Base-by-base conservation (phyloP, 1,140 invertebrate species). In the Cataglyphis hispanica region DNA sequence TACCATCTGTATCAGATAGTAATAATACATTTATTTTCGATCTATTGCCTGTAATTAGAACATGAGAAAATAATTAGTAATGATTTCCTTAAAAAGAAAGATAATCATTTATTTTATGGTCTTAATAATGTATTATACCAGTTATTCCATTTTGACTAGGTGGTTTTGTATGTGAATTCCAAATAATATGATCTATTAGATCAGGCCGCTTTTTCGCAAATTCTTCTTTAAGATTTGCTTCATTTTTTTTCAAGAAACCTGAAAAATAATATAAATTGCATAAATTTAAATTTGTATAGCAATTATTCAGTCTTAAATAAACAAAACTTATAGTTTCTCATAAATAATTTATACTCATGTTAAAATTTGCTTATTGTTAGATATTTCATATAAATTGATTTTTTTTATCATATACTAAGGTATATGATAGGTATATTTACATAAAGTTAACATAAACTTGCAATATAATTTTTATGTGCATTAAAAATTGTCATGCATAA, bases 231-330 rank as follows among this genome's bases (percentile, higher is more conserved):
- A 97, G 91, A 83, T 94, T 91, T 37, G 95, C 94, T 91, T 97
- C 95, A 86, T 96, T 94, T 88, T 95, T 94, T 86, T 96, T 95
- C 72, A 97, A 92, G 67, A 94, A 87, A 86, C 96, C 97, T 97
- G 34, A 93, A 87, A 95, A 69, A 90, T 89, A 70, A 88, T 31
- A 16, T 64, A 58, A 69, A 56, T 69, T 34, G 10, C 2, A 10
- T 31, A 69, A 75, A 83, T 22, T 72, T n/a, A 37, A 40, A 63
- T 58, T 27, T 13, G 1, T 2, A 60, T 10, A 80, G 22, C 3
- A 60, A 40, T 34, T 56, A 13, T 58, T 63, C 5, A 70, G 27
- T 69, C 4, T 40, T 70, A 37, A 43, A 67, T 78, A 43, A 16
- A 46, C 19, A 1, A 67, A 78, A 67, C 2, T 34, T 37, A 1